These are phyloP conservation scores for Trissolcus japonicus DNA, from an alignment of 2,888 invertebrate species.

Conservation along the genomic window DNA sequence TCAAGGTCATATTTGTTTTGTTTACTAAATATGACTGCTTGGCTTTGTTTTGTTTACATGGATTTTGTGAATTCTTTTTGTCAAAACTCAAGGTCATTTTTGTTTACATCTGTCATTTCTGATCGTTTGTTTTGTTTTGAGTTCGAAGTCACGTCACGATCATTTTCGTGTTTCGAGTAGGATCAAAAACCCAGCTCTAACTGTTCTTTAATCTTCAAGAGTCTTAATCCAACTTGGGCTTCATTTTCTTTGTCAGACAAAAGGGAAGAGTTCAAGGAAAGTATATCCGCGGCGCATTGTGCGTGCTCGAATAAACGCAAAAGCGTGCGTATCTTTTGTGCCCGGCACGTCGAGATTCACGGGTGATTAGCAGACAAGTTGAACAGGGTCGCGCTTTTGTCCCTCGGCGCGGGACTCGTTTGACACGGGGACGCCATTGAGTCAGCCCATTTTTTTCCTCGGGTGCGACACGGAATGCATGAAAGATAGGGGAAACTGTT, in stretches of 20 bases:
- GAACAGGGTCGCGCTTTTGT: slow-evolving; percentile 55
- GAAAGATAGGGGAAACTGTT: slow-evolving; percentile 52
- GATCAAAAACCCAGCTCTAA: slow-evolving; percentile 28
- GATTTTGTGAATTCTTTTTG: too few relatives aligned
- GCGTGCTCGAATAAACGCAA: slow-evolving; percentile 56
- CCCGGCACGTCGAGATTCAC: slow-evolving; percentile 53
- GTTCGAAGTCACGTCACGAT: slow-evolving; percentile 7
- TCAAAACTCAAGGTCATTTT: too few relatives aligned
- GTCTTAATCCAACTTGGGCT: slow-evolving; percentile 39
- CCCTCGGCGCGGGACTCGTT: slow-evolving; percentile 48
- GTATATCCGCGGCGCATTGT: slow-evolving; percentile 40
- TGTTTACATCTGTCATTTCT: too few relatives aligned
- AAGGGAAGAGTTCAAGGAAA: slow-evolving; percentile 27
- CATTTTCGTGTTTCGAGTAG: slow-evolving; percentile 6
- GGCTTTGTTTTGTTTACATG: too few relatives aligned
- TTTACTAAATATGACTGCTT: too few relatives aligned
- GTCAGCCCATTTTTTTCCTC: slow-evolving; percentile 41
- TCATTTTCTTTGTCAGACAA: slow-evolving; percentile 38
- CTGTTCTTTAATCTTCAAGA: slow-evolving; percentile 27
- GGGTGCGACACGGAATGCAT: slow-evolving; percentile 45
- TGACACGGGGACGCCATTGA: slow-evolving; percentile 48
- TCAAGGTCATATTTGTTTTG: too few relatives aligned
- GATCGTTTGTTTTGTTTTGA: too few relatives aligned
- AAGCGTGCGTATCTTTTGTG: slow-evolving; percentile 54
- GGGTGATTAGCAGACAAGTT: slow-evolving; percentile 56